Conservation (phyloP, 1,140 invertebrate genomes). For the Zophobas morio region DNA sequence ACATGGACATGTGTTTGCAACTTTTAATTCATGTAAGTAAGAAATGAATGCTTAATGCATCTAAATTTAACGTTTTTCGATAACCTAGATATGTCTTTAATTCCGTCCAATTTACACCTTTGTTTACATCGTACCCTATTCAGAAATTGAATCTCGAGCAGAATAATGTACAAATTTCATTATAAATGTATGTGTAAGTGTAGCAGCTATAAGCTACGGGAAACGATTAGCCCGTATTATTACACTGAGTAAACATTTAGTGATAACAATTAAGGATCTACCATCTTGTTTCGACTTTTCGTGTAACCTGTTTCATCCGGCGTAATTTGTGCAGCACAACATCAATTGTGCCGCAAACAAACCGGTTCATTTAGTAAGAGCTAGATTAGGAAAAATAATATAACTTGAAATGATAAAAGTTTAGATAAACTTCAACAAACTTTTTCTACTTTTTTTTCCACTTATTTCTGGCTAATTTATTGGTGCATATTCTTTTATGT, state of each 20-base stretch:
- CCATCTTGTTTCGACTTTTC: background rate
- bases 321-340: too few species aligned
- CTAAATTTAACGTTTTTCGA: too few species aligned
- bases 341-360: background rate
- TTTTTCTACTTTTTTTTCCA: background rate
- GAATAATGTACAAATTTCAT: slow-evolving; percentile 36
- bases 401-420: background rate
- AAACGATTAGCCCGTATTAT: slow-evolving; percentile 17
- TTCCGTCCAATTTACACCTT: too few species aligned
- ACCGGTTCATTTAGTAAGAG: background rate
- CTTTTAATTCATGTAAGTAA: too few species aligned
- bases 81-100: too few species aligned
- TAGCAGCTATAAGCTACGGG: background rate
- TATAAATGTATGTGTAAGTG: slow-evolving; percentile 43
- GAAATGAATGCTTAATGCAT: too few species aligned
- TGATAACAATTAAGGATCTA: slow-evolving; percentile 10
- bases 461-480: background rate
- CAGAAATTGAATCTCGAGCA: slow-evolving; percentile 12
- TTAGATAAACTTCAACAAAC: background rate
- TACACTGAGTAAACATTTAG: slow-evolving; percentile 18
- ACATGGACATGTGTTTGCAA: too few species aligned
- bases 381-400: background rate
- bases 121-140: background rate
- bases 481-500: background rate
- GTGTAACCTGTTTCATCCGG: too few species aligned